A percentile compares a stretch with the other conserved stretches of the same genome.
These are phyloP conservation scores for Drosophila affinis DNA, from an alignment of 2,888 invertebrate species.

Conservation along the genomic window DNA sequence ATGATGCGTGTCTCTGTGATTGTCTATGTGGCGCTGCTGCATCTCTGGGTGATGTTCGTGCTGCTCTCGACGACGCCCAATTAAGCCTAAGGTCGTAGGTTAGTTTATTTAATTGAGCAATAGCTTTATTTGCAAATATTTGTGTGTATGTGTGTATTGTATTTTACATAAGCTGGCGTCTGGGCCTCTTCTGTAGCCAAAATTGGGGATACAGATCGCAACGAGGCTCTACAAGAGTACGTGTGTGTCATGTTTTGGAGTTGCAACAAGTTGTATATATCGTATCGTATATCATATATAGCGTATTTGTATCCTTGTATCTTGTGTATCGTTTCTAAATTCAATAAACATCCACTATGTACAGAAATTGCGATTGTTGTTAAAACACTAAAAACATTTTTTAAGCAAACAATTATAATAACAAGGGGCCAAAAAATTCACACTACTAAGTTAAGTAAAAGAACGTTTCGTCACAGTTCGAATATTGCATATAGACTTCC, in stretches of 20 bases:
- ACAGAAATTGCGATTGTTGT: constrained; percentile 59
- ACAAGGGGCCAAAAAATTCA: constrained; percentile 61
- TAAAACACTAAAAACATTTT: constrained; percentile 40
- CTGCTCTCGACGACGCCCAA: constrained; percentile 87
- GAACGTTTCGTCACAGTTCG: constrained; percentile 63
- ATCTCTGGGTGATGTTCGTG: constrained; percentile 92
- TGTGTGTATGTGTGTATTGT: constrained; percentile 44
- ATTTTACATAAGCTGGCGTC: constrained; percentile 48
- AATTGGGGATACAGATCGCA: constrained; percentile 17
- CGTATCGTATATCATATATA: constrained; percentile 17
- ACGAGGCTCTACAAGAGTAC: constrained; percentile 19
- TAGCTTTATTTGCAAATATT: constrained; percentile 53
- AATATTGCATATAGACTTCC: constrained; percentile 62
- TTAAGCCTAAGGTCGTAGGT: constrained; percentile 36
- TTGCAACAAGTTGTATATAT: constrained; percentile 34
- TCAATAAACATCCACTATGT: constrained; percentile 72
- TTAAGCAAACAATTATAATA: constrained; percentile 66
- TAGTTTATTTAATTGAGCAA: constrained; percentile 42
- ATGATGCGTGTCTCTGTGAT: constrained; percentile 92
- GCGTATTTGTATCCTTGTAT: constrained; percentile 17
- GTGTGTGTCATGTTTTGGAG: constrained; percentile 12
- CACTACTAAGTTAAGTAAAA: constrained; percentile 39
- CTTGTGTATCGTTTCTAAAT: constrained; percentile 27
- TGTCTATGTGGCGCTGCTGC: constrained; percentile 92
- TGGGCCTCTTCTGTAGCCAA: constrained; percentile 32